phyloP scores from a whole-genome alignment of 2,797 vertebrate genomes.

The Aphelocoma californica region DNA sequence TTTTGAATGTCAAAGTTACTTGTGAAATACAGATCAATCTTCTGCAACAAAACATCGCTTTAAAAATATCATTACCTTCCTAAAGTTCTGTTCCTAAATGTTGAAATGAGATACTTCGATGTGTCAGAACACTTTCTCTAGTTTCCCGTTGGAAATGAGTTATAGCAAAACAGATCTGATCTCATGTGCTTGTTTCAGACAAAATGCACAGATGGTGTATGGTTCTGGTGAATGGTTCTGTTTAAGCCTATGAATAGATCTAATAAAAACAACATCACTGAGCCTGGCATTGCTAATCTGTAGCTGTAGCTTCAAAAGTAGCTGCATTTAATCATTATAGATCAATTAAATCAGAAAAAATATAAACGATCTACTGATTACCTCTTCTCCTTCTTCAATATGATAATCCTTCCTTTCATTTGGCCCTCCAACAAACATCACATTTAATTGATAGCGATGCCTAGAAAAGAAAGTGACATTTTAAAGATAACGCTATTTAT shows the following conservation, averaged over 20 bases:
- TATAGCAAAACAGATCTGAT: not conserved
- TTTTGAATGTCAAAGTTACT: not conserved
- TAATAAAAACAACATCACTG: not conserved
- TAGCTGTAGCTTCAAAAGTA: not conserved
- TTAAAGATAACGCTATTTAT: not conserved
- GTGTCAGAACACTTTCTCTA: not conserved
- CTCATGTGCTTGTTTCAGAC: not conserved
- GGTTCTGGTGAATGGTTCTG: not conserved
- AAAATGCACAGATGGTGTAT: not conserved
- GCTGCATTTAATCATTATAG: not conserved
- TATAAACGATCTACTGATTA: conserved; percentile 48
- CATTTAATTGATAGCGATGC: conserved; percentile 86
- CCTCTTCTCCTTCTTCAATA: conserved; percentile 98
- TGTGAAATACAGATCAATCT: not conserved
- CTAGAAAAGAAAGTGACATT: conserved; percentile 67
- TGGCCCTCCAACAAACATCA: conserved; percentile 97
- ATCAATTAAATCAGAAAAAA: not conserved
- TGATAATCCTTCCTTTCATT: conserved; percentile 96
- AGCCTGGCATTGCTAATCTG: not conserved
- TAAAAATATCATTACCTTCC: not conserved
- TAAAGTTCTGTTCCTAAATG: not conserved
- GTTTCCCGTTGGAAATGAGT: not conserved
- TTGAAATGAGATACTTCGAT: not conserved
- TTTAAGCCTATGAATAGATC: not conserved
- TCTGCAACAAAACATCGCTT: not conserved